Percentiles rank a stretch among this genome's conserved stretches.
phyloP scores from a whole-genome alignment of 2,888 invertebrate species.

The Phaedon cochleariae region DNA sequence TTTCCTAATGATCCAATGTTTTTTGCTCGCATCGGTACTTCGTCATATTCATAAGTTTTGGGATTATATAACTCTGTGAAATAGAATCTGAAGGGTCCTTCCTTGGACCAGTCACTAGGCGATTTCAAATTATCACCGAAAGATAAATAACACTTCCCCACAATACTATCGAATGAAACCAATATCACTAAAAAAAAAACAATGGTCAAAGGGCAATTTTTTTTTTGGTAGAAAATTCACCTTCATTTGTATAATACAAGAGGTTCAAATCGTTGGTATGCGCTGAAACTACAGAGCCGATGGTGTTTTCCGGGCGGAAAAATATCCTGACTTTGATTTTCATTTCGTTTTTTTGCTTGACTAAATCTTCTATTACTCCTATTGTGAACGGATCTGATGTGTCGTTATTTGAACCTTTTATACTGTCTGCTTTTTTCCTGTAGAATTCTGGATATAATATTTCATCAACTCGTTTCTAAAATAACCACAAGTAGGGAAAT shows the following conservation, averaged over 20 bases:
- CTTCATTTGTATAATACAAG: constrained; percentile 81
- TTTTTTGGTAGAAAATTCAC: constrained; percentile 54
- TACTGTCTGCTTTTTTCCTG: constrained; percentile 74
- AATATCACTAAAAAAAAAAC: constrained; percentile 60
- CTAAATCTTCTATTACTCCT: constrained; percentile 73
- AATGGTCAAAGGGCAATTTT: neutral
- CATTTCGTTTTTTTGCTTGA: constrained; percentile 64
- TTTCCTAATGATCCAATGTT: constrained; percentile 68
- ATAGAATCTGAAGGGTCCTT: constrained; percentile 77
- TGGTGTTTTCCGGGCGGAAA: constrained; percentile 80
- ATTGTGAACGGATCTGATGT: constrained; percentile 81
- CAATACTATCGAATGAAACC: constrained; percentile 69
- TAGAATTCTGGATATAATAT: constrained; percentile 83
- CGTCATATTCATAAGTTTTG: constrained; percentile 65
- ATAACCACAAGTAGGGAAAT: neutral
- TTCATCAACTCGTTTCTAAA: constrained; percentile 67
- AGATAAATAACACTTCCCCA: constrained; percentile 74
- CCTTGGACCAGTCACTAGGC: constrained; percentile 68
- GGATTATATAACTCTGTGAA: constrained; percentile 75
- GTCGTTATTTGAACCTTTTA: constrained; percentile 76
- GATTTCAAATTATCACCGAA: constrained; percentile 69
- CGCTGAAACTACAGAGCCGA: constrained; percentile 65
- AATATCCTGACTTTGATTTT: constrained; percentile 74
- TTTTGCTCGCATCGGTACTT: constrained; percentile 70
- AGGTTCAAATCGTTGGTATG: constrained; percentile 76